Percentiles rank a stretch among this genome's conserved stretches.
These are phyloP conservation scores for Amaurobius ferox DNA, from an alignment of 2,888 invertebrate genomes.

Conservation along the genomic window DNA sequence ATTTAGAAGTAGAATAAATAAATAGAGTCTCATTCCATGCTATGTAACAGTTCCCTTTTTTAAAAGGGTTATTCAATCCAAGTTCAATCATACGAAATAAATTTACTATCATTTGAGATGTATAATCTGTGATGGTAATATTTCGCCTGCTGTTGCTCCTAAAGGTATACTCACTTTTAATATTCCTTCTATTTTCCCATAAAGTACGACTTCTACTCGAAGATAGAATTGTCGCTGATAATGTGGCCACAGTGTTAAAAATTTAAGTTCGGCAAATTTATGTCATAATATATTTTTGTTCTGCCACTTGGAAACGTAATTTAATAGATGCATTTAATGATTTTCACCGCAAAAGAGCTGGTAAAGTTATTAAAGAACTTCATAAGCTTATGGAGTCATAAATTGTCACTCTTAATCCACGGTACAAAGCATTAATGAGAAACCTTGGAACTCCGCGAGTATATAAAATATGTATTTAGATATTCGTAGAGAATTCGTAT, in stretches of 20 bases:
- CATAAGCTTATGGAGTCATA: conserved; percentile 28
- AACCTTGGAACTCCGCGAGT: not conserved
- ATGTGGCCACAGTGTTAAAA: conserved; percentile 34
- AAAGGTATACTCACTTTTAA: conserved; percentile 37
- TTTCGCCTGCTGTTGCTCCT: conserved; percentile 38
- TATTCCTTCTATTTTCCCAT: conserved; percentile 21
- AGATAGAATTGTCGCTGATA: not conserved
- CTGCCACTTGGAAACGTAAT: conserved; percentile 20
- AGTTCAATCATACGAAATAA: too few relatives aligned
- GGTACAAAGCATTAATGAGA: conserved; percentile 10
- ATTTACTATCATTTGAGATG: conserved; percentile 33
- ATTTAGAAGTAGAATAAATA: too few relatives aligned
- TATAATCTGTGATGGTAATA: conserved; percentile 34
- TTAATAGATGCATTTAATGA: not conserved
- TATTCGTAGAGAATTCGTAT: too few relatives aligned
- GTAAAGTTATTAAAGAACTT: conserved; percentile 30
- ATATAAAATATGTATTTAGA: not conserved
- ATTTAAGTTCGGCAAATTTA: conserved; percentile 31
- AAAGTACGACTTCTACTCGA: conserved; percentile 25
- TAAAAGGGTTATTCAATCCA: not conserved
- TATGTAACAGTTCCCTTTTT: not conserved
- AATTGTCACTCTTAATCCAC: conserved; percentile 13
- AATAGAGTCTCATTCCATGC: too few relatives aligned
- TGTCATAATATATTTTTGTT: conserved; percentile 30
- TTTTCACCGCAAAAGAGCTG: conserved; percentile 13